Conservation (phyloP, 2,113 vertebrate species). For the Rhea americana region DNA sequence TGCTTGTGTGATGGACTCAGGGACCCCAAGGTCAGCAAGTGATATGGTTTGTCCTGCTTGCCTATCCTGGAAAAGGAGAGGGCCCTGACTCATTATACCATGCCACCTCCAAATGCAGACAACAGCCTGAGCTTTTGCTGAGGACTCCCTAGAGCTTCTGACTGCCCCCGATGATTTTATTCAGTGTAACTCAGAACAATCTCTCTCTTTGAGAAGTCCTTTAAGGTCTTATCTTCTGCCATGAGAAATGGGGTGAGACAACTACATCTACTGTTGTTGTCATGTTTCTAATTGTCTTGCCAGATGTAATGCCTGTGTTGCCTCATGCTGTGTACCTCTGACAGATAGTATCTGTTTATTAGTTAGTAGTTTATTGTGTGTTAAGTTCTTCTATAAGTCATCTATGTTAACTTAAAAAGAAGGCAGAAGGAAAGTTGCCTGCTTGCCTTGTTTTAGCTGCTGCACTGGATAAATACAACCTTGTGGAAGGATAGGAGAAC, state of each 20-base stretch:
- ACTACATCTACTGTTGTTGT: neutral
- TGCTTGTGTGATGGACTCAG: fast-evolving
- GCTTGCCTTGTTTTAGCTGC: neutral
- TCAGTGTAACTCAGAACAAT: neutral
- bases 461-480: neutral
- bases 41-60: neutral
- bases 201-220: neutral
- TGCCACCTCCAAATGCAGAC: neutral
- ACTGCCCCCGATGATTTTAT: fast-evolving
- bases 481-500: neutral
- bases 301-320: neutral
- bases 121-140: neutral
- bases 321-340: fast-evolving
- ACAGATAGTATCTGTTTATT: neutral
- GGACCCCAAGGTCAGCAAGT: neutral
- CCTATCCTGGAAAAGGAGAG: neutral
- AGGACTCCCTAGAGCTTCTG: neutral
- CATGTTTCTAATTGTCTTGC: neutral
- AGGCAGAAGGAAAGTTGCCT: neutral
- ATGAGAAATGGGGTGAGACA: neutral
- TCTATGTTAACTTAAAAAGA: neutral
- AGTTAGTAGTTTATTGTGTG: neutral
- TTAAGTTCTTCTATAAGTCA: neutral
- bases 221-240: neutral
- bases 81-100: neutral